Conservation (phyloP, 2,797 vertebrate species). For the Monodelphis domestica region DNA sequence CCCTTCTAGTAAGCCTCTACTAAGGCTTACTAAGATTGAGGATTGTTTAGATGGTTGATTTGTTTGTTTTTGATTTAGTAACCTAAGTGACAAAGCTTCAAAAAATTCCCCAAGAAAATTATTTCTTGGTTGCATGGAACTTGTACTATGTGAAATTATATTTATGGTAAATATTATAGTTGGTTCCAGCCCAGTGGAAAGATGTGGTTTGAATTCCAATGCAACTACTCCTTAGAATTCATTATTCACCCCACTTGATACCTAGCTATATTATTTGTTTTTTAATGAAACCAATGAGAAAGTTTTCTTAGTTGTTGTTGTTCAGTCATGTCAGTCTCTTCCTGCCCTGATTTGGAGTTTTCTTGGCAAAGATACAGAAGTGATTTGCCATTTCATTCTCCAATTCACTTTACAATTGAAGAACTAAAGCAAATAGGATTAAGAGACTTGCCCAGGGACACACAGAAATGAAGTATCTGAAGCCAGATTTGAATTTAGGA, state of each 20-base stretch:
- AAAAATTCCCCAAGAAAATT: constrained; percentile 31
- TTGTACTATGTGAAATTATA: not conserved
- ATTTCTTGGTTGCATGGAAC: constrained; percentile 17
- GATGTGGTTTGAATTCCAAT: not conserved
- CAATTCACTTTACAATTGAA: too few species aligned
- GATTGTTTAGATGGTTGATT: not conserved
- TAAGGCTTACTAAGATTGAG: constrained; percentile 35
- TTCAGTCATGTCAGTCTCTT: too few species aligned
- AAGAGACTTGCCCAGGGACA: too few species aligned
- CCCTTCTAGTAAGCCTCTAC: not conserved
- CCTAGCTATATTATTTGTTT: not conserved
- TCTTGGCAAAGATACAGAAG: too few species aligned
- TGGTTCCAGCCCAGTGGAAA: not conserved
- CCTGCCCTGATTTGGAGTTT: too few species aligned
- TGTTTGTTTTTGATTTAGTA: constrained; percentile 34
- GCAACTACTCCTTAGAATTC: not conserved
- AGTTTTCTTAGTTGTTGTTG: constrained; percentile 51
- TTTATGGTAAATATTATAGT: not conserved
- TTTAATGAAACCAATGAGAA: constrained; percentile 23
- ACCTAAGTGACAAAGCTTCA: constrained; percentile 38
- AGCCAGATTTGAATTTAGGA: too few species aligned
- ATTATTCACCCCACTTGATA: not conserved
- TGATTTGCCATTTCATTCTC: too few species aligned
- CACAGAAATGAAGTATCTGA: too few species aligned
- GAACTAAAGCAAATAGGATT: too few species aligned